A percentile compares a stretch with the other conserved stretches of the same genome.
These are phyloP conservation scores for Pilophorus perplexus DNA, from an alignment of 2,888 invertebrate genomes.

Conservation along the genomic window DNA sequence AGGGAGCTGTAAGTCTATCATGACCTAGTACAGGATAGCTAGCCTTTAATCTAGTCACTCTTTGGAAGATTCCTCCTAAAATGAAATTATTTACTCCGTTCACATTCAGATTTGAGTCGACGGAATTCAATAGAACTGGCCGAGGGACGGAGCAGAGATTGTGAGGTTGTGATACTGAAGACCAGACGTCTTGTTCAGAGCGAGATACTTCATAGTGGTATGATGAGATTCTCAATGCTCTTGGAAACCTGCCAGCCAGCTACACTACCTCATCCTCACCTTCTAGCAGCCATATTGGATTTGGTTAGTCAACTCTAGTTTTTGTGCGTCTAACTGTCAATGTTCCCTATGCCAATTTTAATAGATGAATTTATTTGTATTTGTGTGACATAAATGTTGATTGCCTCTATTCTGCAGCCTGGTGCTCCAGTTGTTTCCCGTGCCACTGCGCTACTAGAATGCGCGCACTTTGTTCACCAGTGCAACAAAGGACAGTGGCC, in stretches of 20 bases:
- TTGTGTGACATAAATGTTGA: too few relatives aligned
- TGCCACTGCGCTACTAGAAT: slow-evolving; percentile 89
- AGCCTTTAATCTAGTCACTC: background rate
- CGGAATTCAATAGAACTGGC: slow-evolving; percentile 80
- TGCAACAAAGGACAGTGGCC: slow-evolving; percentile 99
- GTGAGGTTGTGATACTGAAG: slow-evolving; percentile 83
- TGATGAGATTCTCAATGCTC: slow-evolving; percentile 84
- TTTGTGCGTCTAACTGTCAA: too few relatives aligned
- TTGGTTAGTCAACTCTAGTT: slow-evolving; percentile 62
- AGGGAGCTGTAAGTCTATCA: slow-evolving; percentile 64
- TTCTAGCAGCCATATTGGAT: slow-evolving; percentile 90
- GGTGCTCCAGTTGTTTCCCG: slow-evolving; percentile 60
- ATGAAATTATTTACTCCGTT: too few relatives aligned
- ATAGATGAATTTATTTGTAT: too few relatives aligned
- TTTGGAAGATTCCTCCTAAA: background rate
- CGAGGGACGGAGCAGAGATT: slow-evolving; percentile 70
- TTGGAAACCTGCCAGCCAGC: slow-evolving; percentile 95
- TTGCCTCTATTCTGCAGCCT: background rate
- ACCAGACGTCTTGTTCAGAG: slow-evolving; percentile 81
- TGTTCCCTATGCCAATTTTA: too few relatives aligned
- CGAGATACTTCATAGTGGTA: slow-evolving; percentile 78
- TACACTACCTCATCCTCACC: slow-evolving; percentile 90
- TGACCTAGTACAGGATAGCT: background rate
- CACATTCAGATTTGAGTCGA: slow-evolving; percentile 68
- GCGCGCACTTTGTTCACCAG: slow-evolving; percentile 92